Base-by-base conservation (phyloP, 1,140 invertebrate genomes). In the Bilobella aurantiaca region DNA sequence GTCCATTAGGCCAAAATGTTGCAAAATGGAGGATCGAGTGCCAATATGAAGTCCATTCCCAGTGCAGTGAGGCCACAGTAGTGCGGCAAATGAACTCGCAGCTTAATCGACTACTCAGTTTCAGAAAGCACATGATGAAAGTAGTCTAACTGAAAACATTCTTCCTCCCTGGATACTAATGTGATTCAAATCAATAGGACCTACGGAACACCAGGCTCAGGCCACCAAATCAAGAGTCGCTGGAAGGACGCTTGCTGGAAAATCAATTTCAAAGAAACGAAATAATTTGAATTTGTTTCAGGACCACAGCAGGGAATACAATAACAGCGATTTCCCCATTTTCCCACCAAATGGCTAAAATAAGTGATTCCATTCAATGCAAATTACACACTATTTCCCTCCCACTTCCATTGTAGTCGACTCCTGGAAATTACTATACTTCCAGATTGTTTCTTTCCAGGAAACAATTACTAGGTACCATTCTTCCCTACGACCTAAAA, bases 131-230 rank as follows among this genome's bases (percentile, higher is more conserved):
- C 34, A 42, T 42, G 49, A 53, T 53, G 49, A 53, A 18, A 23
- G 25, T 53, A 53, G 25, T 53, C 14, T 18, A 53, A 53, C 49
- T 23, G 25, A 42, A 53, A 53, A 53, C 49, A 53, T 53, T 53
- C 49, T 12, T 53, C 14, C 25, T 53, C 8, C 14, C 37, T 42
- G 14, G 12, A 5, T 12, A 23, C 49, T 53, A 53, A 53, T 53
- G 49, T 23, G 49, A 53, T 53, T 53, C 49, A 53, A 53, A 53
- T 53, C 49, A 53, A 53, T 53, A 53, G 49, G 23, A 12, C 25
- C n/a, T n/a, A n/a, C n/a, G n/a, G n/a, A n/a, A n/a, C n/a, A n/a
- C n/a, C n/a, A n/a, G n/a, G n/a, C n/a, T n/a, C n/a, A n/a, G n/a
- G n/a, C n/a, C n/a, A n/a, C n/a, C n/a, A n/a, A n/a, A 58, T 28